A percentile compares a stretch with the other conserved stretches of the same genome.
These are phyloP conservation scores for Taphrorychus bicolor DNA, from an alignment of 2,888 invertebrate genomes.

Conservation along the genomic window DNA sequence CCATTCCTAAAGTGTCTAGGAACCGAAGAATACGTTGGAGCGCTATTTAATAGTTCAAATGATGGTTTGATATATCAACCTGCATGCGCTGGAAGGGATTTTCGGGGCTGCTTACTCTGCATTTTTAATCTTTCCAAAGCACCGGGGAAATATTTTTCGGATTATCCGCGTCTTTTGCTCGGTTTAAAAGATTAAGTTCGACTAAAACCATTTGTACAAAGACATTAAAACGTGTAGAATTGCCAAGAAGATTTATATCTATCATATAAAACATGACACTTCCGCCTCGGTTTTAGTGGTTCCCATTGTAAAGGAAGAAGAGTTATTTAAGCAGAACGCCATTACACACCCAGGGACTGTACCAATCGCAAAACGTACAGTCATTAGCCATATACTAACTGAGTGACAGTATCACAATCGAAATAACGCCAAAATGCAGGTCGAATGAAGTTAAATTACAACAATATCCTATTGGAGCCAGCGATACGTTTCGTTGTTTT, in stretches of 20 bases:
- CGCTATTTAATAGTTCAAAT: constrained; percentile 39
- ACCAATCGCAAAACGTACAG: background rate
- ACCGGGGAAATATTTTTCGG: constrained; percentile 29
- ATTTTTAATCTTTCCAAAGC: constrained; percentile 38
- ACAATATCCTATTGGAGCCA: background rate
- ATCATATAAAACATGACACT: background rate
- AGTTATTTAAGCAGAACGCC: background rate
- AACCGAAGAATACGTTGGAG: constrained; percentile 39
- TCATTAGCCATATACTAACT: background rate
- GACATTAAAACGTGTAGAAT: constrained; percentile 1
- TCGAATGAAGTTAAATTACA: background rate
- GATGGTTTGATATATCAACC: constrained; percentile 39
- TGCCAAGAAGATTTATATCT: constrained; percentile 1
- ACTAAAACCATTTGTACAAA: constrained; percentile 9
- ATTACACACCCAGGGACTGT: background rate
- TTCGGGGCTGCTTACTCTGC: constrained; percentile 35
- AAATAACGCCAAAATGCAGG: background rate
- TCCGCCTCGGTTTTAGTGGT: background rate
- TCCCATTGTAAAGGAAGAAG: background rate
- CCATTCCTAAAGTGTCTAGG: constrained; percentile 35
- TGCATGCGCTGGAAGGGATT: constrained; percentile 31
- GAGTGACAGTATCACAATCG: background rate
- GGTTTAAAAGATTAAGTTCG: constrained; percentile 28
- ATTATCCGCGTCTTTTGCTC: constrained; percentile 27
- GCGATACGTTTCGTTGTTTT: background rate